Base-by-base conservation (phyloP, 2,888 invertebrate species). In the Stomorhina lunata region DNA sequence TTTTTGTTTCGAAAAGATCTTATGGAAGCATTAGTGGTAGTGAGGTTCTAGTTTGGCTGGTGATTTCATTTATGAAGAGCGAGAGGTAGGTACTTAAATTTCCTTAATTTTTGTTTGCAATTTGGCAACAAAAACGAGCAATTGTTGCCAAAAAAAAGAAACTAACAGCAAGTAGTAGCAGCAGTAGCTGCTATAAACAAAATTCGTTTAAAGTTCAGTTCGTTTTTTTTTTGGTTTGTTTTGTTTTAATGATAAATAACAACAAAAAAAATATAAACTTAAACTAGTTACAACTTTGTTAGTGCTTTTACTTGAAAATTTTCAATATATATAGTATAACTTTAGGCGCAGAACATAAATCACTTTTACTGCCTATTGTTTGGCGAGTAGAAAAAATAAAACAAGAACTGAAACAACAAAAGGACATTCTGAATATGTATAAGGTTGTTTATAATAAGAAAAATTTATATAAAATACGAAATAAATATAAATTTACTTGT, bases 261-360 rank as follows among this genome's bases (percentile, higher is more conserved):
- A n/a, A n/a, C n/a, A 25, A 37, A 65, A n/a, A 40, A 32, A 27
- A 50, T 34, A 53, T 22, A 53, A 17, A 34, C 10, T 27, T 29
- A 37, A 34, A 59, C 34, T 34, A 34, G 22, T 50, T 50, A 50
- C 6, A n/a, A 50, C 66, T 48, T 53, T 55, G 43, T 34, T 25
- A n/a, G n/a, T n/a, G 9, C 3, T n/a, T n/a, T 37, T 7, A 10
- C 12, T 5, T 20, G 22, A n/a, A 25, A 59, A 29, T 59, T 45
- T 63, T 48, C 12, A 0, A 12, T 2, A 55, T 22, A 37, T 59
- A 75, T 79, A 82, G 78, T 82, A 82, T 82, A 59, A 10, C n/a
- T 79, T 75, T 79, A 82, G 81, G 81, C 79, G 81, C 81, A 82
- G 69, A 59, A 75, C 69, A 82, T 75, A 82, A 79, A 82, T 82